Evolutionary conservation across 1,140 invertebrate genomes (phyloP), one percentile per base, ranked within the genome.

Genomic region (Eciton burchellii): DNA sequence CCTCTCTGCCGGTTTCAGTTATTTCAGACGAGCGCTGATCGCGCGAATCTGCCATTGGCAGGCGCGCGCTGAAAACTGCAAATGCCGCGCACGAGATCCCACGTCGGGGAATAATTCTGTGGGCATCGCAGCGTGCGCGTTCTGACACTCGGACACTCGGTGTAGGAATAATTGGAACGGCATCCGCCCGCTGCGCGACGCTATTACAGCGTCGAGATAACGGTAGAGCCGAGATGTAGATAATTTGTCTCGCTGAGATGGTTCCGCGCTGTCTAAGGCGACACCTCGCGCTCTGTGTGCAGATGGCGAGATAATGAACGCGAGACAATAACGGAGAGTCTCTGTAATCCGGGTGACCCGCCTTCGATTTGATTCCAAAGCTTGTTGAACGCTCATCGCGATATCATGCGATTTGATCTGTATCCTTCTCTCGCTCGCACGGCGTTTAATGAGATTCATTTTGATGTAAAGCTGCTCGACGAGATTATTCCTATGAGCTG

Each of bases 141-240:
- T 57, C 35, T 52, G 26, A 71, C 45, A 81, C 41, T 71, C 57
- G 68, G 77, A 73, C 43, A 43, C n/a, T n/a, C n/a, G n/a, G 70
- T 73, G 77, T 62, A 81, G 45, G 70, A 81, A 73, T 81, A 81
- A 81, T 81, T 81, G 68, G 70, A 60, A 60, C 77, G 68, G 60
- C 77, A 73, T 81, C 73, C 77, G 29, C 77, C 77, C 68, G 77
- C 68, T 81, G 77, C 52, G 77, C 77, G 45, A 73, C 65, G 56
- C 49, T 81, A 49, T 73, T 81, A 62, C 77, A 43, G 57, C 45
- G 14, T 24, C 43, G 26, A 73, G 77, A 81, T 73, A 81, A 81
- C 54, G 8, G 21, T n/a, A 26, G 14, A 68, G 35, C 56, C 74
- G 21, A 79, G 63, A 63, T 74, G 26, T 73, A 73, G 54, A 76